Percentiles rank a stretch among this genome's conserved stretches.
phyloP scores from a whole-genome alignment of 1,140 invertebrate genomes.

The Wasmannia auropunctata region DNA sequence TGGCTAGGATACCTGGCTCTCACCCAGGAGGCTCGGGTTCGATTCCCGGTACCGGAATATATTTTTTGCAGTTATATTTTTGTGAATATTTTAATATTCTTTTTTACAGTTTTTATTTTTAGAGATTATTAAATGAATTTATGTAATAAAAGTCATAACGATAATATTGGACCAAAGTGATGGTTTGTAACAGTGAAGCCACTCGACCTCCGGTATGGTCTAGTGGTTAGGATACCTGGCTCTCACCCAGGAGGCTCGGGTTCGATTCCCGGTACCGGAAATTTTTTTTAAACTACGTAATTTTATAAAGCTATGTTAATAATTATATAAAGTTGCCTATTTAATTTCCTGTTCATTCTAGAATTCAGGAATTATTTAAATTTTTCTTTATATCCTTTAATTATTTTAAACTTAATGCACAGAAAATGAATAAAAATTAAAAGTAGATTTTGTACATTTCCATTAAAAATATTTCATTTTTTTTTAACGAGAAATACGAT shows the following conservation, averaged over 20 bases:
- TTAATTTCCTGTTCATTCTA: not conserved
- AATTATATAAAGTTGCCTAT: not conserved
- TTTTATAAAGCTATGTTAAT: not conserved
- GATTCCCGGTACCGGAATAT: slow-evolving; percentile 80
- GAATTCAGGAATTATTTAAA: not conserved
- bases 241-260: slow-evolving; percentile 81
- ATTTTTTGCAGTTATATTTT: slow-evolving; percentile 46
- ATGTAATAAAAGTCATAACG: not conserved
- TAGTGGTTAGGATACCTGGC: slow-evolving; percentile 81
- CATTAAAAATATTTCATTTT: not conserved
- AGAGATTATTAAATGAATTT: not conserved
- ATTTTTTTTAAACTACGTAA: slow-evolving; percentile 49
- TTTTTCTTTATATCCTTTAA: not conserved
- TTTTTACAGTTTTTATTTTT: not conserved
- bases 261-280: slow-evolving; percentile 82
- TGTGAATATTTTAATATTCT: not conserved
- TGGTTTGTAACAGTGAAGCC: not conserved
- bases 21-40: slow-evolving; percentile 81
- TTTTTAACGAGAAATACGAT: not conserved
- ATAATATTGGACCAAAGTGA: not conserved
- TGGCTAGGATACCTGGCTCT: slow-evolving; percentile 80
- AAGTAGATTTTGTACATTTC: slow-evolving; percentile 1
- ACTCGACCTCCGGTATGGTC: slow-evolving; percentile 75
- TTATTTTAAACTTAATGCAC: not conserved
- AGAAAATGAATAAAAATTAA: not conserved